phyloP scores from a whole-genome alignment of 2,113 vertebrate genomes.

The Aleadryas rufinucha region DNA sequence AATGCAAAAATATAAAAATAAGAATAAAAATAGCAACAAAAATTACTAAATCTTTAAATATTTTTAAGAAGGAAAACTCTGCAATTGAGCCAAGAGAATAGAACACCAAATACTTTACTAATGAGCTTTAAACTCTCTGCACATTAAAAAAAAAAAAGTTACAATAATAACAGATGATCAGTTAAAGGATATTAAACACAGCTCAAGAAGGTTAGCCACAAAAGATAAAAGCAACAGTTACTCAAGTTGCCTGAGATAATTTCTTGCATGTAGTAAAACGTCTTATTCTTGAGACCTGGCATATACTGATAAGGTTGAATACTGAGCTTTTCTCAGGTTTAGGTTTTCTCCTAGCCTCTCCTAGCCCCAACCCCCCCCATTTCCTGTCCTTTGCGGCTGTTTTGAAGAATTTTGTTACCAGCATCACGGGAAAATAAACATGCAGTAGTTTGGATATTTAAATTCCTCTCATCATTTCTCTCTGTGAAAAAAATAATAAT shows the following conservation, averaged over 20 bases:
- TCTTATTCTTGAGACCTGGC: neutral
- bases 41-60: neutral
- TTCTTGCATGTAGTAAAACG: neutral
- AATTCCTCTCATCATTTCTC: neutral
- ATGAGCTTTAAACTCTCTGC: neutral
- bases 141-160: neutral
- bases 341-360: neutral
- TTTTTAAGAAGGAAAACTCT: neutral
- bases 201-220: neutral
- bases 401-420: neutral
- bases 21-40: neutral
- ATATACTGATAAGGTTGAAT: neutral
- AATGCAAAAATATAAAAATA: neutral
- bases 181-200: conserved; percentile 17
- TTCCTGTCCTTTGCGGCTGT: neutral
- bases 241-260: neutral
- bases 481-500: neutral
- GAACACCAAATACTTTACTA: conserved; percentile 1
- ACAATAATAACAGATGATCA: conserved; percentile 16
- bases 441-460: neutral
- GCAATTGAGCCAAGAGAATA: neutral
- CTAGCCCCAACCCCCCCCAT: neutral
- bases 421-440: neutral
- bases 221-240: conserved; percentile 42
- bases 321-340: neutral